Evolutionary conservation across 1,140 invertebrate genomes (phyloP), one percentile per base, ranked within the genome.

Genomic region (Drosophila serrata): DNA sequence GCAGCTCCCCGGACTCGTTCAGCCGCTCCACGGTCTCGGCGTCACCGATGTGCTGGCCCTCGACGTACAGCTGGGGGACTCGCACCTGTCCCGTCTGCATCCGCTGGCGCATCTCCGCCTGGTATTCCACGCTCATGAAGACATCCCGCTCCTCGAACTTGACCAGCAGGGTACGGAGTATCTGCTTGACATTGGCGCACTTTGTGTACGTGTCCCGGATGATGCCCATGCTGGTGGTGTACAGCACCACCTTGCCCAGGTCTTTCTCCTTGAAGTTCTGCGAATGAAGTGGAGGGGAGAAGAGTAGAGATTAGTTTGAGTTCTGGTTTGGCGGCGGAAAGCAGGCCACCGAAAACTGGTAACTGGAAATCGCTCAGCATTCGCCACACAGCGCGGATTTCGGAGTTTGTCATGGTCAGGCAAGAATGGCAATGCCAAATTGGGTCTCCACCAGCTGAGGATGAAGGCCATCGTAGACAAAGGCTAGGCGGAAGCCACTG

Each of bases 81-180:
- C 95, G 91, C 48, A 98, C 95, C 35, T 95, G 93, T n/a, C 95
- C 94, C 63, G 93, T 94, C 39, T 94, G 95, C 93, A 98, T 96
- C 59, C 98, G 94, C 65, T 98, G 96, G 81, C 95, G 95, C 57
- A 99, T 95, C 93, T 99, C 98, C 55, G 95, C 95, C 91, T 99
- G 98, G 80, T 96, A 96, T 90, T 98, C 97, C 33, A 94, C 94
- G 92, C 97, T 97, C 96, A 98, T 98, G 93, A 98, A 99, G 59
- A 99, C 95, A 92, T 99, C 98, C 70, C 97, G 93, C 92, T 99
- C 98, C 77, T 99, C 98, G 92, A 97, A 99, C 91, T 98, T 97
- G 29, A 99, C 95, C 93, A 99, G 95, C 72, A 99, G 95, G 24
- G 97, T 99, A 88, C 97, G 95, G 57, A 99, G 94, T 64, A 99